Conservation (phyloP, 2,797 vertebrate species). For the Oryzias sinensis region DNA sequence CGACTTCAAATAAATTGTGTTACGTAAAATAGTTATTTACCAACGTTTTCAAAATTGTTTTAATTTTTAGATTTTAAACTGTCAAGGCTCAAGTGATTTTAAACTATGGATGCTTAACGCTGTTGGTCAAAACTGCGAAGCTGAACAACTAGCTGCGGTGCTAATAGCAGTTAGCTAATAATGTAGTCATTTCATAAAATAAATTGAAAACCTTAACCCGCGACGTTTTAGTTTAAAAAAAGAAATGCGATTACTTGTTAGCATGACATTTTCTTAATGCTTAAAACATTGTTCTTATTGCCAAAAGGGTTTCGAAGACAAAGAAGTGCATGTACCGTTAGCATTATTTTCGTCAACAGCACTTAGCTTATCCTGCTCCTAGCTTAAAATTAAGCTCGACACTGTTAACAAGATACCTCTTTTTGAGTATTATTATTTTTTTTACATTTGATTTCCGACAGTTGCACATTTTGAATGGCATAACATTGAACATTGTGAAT, state of each 20-base stretch:
- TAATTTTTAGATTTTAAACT: background rate
- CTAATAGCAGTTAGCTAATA: conserved; percentile 49
- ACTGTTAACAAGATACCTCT: background rate
- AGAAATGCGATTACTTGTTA: too few species aligned
- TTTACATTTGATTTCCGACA: background rate
- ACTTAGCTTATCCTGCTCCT: conserved; percentile 7
- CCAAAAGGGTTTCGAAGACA: too few species aligned
- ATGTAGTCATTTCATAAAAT: conserved; percentile 17
- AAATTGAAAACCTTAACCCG: too few species aligned
- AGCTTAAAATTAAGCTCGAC: conserved; percentile 3
- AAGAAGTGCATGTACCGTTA: conserved; percentile 4
- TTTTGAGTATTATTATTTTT: background rate
- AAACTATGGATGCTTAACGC: conserved; percentile 5
- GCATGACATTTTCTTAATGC: too few species aligned
- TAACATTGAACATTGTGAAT: too few species aligned
- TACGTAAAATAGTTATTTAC: background rate
- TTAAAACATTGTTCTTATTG: too few species aligned
- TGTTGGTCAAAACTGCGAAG: conserved; percentile 37
- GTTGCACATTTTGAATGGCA: background rate
- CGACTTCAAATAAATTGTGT: conserved; percentile 19
- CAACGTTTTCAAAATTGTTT: too few species aligned
- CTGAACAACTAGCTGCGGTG: conserved; percentile 44
- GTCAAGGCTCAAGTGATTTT: background rate
- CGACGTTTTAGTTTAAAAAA: too few species aligned
- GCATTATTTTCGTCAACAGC: conserved; percentile 15